Conservation (phyloP, 2,888 invertebrate species). For the Cheiracanthium punctorium region DNA sequence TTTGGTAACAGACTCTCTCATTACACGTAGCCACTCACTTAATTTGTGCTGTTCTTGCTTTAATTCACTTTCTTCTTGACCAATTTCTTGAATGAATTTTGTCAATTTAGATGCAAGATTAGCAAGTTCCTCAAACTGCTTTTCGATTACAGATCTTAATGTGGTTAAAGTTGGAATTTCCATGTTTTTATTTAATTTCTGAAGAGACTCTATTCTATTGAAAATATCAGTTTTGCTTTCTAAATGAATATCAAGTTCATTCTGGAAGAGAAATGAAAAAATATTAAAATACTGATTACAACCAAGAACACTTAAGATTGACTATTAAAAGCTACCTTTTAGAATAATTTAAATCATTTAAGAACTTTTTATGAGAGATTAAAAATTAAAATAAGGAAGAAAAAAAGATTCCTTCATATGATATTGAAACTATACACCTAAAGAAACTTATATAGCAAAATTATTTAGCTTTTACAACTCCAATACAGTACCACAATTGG, state of each 20-base stretch:
- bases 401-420: too few relatives aligned
- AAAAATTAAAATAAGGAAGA: too few relatives aligned
- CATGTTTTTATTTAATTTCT: constrained; percentile 77
- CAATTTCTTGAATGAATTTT: constrained; percentile 83
- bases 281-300: not conserved
- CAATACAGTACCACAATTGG: too few relatives aligned
- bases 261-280: constrained; percentile 72
- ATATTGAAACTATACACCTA: too few relatives aligned
- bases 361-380: not conserved
- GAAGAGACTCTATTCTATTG: constrained; percentile 81
- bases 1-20: constrained; percentile 68
- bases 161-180: constrained; percentile 79
- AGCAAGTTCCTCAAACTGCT: constrained; percentile 84
- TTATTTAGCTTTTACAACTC: too few relatives aligned
- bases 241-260: constrained; percentile 87
- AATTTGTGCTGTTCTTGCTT: constrained; percentile 58
- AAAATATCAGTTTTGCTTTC: constrained; percentile 86
- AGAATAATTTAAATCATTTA: too few relatives aligned
- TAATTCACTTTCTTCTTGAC: constrained; percentile 75
- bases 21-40: constrained; percentile 66
- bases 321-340: too few relatives aligned
- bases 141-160: constrained; percentile 72
- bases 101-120: constrained; percentile 85
- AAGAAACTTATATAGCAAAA: too few relatives aligned
- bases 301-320: too few relatives aligned